These are phyloP conservation scores for Blera fallax DNA, from an alignment of 2,888 invertebrate genomes.

Conservation along the genomic window DNA sequence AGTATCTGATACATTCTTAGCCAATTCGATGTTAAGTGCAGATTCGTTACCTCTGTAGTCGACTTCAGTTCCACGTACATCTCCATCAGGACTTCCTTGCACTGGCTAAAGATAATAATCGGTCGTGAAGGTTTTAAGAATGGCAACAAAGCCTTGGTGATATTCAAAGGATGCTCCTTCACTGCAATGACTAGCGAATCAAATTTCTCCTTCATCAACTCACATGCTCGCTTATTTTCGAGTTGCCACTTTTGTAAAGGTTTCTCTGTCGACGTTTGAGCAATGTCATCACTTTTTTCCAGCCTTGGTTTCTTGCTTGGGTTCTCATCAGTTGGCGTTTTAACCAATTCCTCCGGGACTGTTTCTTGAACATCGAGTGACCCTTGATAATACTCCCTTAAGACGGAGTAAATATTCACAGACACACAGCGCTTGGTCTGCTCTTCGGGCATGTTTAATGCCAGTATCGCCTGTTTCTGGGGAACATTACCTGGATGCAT, in stretches of 20 bases:
- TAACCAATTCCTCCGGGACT: slow-evolving; percentile 15
- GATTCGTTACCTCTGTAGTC: slow-evolving; percentile 86
- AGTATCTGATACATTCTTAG: slow-evolving; percentile 94
- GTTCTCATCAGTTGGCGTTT: slow-evolving; percentile 73
- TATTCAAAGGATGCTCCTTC: slow-evolving; percentile 92
- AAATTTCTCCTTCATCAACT: slow-evolving; percentile 85
- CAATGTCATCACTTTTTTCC: slow-evolving; percentile 75
- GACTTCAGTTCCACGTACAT: slow-evolving; percentile 90
- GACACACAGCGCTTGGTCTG: slow-evolving; percentile 87
- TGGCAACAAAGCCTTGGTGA: slow-evolving; percentile 88
- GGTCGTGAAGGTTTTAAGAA: slow-evolving; percentile 92
- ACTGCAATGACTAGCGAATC: slow-evolving; percentile 90
- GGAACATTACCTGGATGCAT: slow-evolving; percentile 92
- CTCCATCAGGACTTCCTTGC: slow-evolving; percentile 92
- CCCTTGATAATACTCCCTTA: slow-evolving; percentile 87
- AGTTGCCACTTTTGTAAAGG: slow-evolving; percentile 85
- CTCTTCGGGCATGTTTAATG: slow-evolving; percentile 90
- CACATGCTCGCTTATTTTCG: slow-evolving; percentile 86
- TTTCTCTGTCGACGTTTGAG: slow-evolving; percentile 50
- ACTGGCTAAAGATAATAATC: slow-evolving; percentile 91
- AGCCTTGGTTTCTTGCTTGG: slow-evolving; percentile 78
- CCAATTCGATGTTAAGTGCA: slow-evolving; percentile 93
- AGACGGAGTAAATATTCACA: slow-evolving; percentile 89
- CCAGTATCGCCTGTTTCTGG: slow-evolving; percentile 89
- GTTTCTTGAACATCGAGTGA: slow-evolving; percentile 57